A percentile compares a stretch with the other conserved stretches of the same genome.
Evolutionary conservation across 2,797 vertebrate genomes (phyloP).

Genomic region (Forpus xanthops): DNA sequence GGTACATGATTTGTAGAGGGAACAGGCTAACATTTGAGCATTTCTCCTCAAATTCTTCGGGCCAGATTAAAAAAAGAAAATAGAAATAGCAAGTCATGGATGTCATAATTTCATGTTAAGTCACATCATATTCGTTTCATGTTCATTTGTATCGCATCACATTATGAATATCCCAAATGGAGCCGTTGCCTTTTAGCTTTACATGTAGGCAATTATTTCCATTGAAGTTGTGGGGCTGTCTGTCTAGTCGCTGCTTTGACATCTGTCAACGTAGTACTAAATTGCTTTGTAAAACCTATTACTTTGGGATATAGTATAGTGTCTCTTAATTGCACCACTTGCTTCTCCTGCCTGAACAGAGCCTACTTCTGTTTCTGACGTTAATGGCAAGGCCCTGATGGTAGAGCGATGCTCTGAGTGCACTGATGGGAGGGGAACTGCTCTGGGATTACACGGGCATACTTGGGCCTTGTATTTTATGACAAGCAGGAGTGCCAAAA

Average conservation of each 20-base stretch:
- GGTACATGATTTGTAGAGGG: not conserved
- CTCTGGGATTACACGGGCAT: not conserved
- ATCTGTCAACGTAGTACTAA: not conserved
- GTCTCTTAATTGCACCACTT: constrained; percentile 18
- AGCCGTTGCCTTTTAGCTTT: not conserved
- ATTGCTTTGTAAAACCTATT: constrained; percentile 36
- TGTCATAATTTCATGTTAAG: not conserved
- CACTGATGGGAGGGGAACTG: not conserved
- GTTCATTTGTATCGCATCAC: not conserved
- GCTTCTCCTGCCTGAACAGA: constrained; percentile 24
- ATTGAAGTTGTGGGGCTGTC: not conserved
- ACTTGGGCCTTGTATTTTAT: not conserved
- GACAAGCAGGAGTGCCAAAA: not conserved
- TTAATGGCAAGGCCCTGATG: not conserved
- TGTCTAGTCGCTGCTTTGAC: constrained; percentile 7
- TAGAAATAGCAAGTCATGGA: not conserved
- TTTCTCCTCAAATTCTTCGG: not conserved
- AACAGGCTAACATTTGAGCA: not conserved
- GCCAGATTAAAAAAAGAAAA: not conserved
- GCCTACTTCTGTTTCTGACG: not conserved
- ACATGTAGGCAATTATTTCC: not conserved
- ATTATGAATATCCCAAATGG: not conserved
- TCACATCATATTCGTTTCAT: not conserved
- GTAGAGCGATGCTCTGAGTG: not conserved
- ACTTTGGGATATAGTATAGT: not conserved